A percentile compares a stretch with the other conserved stretches of the same genome.
These are phyloP conservation scores for Beris morrisii DNA, from an alignment of 2,888 invertebrate species.

Conservation along the genomic window DNA sequence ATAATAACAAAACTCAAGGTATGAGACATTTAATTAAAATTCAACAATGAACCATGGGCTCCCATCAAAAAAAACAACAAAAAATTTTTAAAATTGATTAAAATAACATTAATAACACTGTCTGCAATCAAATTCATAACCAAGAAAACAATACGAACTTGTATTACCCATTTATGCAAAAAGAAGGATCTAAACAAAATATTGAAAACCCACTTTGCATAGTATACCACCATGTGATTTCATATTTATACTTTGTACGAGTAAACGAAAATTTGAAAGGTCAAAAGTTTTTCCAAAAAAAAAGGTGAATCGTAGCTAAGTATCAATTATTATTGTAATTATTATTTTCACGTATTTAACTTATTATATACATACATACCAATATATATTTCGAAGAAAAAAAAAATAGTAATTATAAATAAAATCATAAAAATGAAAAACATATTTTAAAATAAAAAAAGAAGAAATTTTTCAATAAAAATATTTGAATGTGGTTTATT, in stretches of 20 bases:
- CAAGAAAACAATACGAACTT: background rate
- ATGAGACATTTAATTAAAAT: background rate
- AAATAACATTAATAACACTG: background rate
- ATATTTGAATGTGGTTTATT: background rate
- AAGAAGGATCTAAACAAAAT: background rate
- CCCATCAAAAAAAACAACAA: slow-evolving; percentile 2
- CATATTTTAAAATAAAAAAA: slow-evolving; percentile 32
- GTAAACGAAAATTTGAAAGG: slow-evolving; percentile 10
- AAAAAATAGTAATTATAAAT: slow-evolving; percentile 22
- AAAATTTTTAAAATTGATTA: background rate
- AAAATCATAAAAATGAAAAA: slow-evolving; percentile 23
- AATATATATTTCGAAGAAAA: slow-evolving; percentile 33
- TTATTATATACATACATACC: slow-evolving; percentile 34
- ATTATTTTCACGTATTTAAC: slow-evolving; percentile 37
- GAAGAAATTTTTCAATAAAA: slow-evolving; percentile 26
- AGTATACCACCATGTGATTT: slow-evolving; percentile 37
- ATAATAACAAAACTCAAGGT: background rate
- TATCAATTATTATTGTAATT: slow-evolving; percentile 34
- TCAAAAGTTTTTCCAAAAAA: background rate
- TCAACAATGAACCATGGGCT: background rate
- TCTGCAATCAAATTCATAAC: background rate
- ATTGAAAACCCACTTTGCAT: background rate
- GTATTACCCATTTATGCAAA: no score
- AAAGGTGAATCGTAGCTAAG: slow-evolving; percentile 24
- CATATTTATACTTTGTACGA: slow-evolving; percentile 32